Base-by-base conservation (phyloP, 1,140 invertebrate genomes). In the Brachystomella parvula region DNA sequence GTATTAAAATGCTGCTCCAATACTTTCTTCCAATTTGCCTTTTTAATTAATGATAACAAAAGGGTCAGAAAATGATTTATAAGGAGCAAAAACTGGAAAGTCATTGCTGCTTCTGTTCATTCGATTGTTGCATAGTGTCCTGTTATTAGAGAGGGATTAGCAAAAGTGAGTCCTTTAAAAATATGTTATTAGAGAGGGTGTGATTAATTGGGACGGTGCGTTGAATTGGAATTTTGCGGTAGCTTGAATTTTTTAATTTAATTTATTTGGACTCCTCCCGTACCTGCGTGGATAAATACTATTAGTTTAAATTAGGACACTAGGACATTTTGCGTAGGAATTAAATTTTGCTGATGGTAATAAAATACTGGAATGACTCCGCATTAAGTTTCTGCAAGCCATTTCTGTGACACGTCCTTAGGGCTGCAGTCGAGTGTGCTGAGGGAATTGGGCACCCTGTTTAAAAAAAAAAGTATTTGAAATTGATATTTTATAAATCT, bases 361-460 rank as follows among this genome's bases (percentile, higher is more conserved):
- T 9, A n/a, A 44, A 44, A 44, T 12, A n/a, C n/a, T 9, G 39
- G 9, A 44, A 44, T 12, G n/a, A 44, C n/a, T 9, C 39, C 39
- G 39, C 9, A 44, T 53, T 24, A 53, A 24, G 24, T 53, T 26
- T 65, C 64, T 0, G 65, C 28, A n/a, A 64, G 29, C 68, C 68
- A 69, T 63, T 60, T 66, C 29, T 69, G 47, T 24, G 68, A 59
- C 2, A 66, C 31, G 56, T 68, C 62, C 28, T 47, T 39, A 12
- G 32, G 1, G 29, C 24, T 67, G 21, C 68, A 70, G 1, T 33
- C 61, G 29, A 70, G 29, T 12, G 65, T 67, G 35, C 68, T 64
- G 9, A 70, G 35, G 1, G 68, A 62, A 24, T 15, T 57, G 0
- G 65, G 53, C 0, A 24, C 56, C 9, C 68, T 70, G 32, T 30